phyloP scores from a whole-genome alignment of 2,113 vertebrate species.

The Ptilorrhoa leucosticta region DNA sequence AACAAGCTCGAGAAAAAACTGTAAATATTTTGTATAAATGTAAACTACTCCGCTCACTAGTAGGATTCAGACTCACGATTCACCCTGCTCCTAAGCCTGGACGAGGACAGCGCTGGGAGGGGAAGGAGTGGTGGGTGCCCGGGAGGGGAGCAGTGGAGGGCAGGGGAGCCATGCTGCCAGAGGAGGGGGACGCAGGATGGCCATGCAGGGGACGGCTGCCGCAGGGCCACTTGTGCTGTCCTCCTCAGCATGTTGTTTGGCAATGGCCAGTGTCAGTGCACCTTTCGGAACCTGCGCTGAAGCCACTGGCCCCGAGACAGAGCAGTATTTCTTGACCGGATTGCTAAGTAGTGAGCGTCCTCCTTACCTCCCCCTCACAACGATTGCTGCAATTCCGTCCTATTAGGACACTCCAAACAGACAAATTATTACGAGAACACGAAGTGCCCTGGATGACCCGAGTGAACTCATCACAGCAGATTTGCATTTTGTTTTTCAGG shows the following conservation, averaged over 20 bases:
- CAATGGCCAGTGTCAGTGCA: neutral
- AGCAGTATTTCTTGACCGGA: neutral
- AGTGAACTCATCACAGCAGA: neutral
- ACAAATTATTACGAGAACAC: neutral
- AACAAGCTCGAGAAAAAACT: neutral
- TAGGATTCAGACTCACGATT: neutral
- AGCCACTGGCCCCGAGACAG: neutral
- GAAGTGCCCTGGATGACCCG: neutral
- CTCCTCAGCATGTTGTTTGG: neutral
- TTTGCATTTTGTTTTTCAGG: neutral
- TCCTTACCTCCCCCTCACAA: neutral
- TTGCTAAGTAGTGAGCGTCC: neutral
- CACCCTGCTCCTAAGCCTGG: neutral
- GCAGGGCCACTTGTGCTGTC: neutral
- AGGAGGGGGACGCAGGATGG: neutral
- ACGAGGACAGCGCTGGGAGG: neutral
- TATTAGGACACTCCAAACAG: neutral
- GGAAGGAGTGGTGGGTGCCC: neutral
- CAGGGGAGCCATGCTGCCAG: neutral
- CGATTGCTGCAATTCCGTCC: neutral
- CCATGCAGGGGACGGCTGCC: accelerated
- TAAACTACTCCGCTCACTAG: neutral
- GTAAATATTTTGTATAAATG: conserved; percentile 26
- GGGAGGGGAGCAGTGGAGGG: neutral
- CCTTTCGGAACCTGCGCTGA: neutral